Base-by-base conservation (phyloP, 2,888 invertebrate genomes). In the Eupithecia vulgata region DNA sequence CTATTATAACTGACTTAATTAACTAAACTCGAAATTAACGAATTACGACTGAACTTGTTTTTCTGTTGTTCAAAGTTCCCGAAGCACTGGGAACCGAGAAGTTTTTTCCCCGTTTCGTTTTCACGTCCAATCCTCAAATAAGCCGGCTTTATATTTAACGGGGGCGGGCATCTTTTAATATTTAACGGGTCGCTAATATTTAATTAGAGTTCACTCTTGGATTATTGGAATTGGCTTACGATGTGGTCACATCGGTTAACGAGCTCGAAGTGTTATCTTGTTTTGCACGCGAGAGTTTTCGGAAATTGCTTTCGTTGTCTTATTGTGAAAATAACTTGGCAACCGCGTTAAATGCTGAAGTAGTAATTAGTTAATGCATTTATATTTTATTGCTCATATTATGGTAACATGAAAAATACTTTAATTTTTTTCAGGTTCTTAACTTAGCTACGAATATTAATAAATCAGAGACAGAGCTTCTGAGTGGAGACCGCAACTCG, bases 151-250 rank as follows among this genome's bases (percentile, higher is more conserved):
- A 30, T 30, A 30, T 30, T 30, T 30, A 30, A 30, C 30, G 30
- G 4, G 30, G 30, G 30, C 30, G 30, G 30, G 30, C 30, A 30
- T 30, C 30, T 4, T 4, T 30, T 30, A 64, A 64, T 64, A 64
- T 64, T 64, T 35, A 62, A 62, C 62, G 30, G 25, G 10, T 1
- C 35, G 62, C 37, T 64, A 64, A 64, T 64, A 64, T 64, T 64
- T 37, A 64, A 64, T 34, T 5, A 37, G 34, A n/a, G 8, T 34
- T 17, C 62, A 30, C 62, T n/a, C 62, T 17, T 35, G 34, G 62
- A 17, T 62, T 35, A 64, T 64, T 35, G 35, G 35, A 35, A 64
- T 64, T 64, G 37, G 35, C 62, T 64, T 10, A 64, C 35, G 37
- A 37, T 35, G 62, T n/a, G 62, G 62, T 64, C 15, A 17, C 17